Evolutionary conservation across 2,888 invertebrate genomes (phyloP).

Genomic region (Trachelus stipa): DNA sequence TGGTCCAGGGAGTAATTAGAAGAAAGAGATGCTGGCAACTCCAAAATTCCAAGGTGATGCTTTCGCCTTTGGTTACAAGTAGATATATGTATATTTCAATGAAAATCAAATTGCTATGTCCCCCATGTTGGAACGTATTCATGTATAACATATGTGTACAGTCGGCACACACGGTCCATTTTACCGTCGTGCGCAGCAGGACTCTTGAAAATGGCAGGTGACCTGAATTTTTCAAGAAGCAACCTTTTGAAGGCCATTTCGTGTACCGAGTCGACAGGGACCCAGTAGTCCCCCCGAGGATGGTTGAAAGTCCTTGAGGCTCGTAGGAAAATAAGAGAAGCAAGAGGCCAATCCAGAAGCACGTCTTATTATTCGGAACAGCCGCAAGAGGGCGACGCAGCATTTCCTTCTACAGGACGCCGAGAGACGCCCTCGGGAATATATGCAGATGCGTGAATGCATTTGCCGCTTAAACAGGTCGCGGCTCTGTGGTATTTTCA

Average conservation of each 20-base stretch:
- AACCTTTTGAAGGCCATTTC: background rate
- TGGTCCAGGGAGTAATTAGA: background rate
- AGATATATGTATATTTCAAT: background rate
- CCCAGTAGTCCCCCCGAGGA: background rate
- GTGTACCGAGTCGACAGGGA: background rate
- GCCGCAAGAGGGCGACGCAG: background rate
- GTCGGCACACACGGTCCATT: background rate
- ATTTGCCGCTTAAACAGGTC: conserved; percentile 39
- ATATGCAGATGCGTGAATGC: conserved; percentile 28
- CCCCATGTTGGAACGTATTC: too few species aligned
- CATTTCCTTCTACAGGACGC: conserved; percentile 6
- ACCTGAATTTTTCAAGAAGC: background rate
- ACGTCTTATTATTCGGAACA: background rate
- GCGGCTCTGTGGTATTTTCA: conserved; percentile 36
- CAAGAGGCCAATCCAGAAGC: background rate
- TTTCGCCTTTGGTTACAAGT: background rate
- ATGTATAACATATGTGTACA: background rate
- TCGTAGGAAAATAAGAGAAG: background rate
- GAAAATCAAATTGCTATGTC: background rate
- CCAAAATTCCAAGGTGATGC: background rate
- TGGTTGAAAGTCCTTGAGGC: background rate
- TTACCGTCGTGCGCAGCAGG: background rate
- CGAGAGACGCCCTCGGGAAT: conserved; percentile 12
- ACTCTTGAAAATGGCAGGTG: background rate
- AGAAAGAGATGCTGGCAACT: background rate